Percentiles rank a stretch among this genome's conserved stretches.
Conservation (phyloP, 2,797 vertebrate genomes). For the Chiroxiphia lanceolata region DNA sequence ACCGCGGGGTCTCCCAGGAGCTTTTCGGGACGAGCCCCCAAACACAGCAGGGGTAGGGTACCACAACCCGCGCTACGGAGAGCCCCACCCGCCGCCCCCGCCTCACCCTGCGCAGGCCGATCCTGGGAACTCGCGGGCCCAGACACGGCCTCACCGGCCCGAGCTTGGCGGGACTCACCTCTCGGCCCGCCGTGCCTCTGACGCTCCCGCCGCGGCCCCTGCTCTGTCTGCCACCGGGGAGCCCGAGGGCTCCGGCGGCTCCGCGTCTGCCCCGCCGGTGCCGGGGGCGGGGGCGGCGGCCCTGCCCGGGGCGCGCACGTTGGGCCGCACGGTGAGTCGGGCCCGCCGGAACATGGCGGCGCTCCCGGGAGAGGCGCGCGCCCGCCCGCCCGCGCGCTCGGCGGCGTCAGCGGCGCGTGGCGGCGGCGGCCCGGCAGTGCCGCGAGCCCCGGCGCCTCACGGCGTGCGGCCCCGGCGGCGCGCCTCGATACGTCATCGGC, state of each 20-base stretch:
- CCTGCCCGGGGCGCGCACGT: neutral
- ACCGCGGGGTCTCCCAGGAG: rapidly evolving
- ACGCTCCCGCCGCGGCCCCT: neutral
- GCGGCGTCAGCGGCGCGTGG: neutral
- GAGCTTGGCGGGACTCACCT: neutral
- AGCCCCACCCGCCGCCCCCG: rapidly evolving
- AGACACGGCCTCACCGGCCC: rapidly evolving
- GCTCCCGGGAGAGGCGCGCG: neutral
- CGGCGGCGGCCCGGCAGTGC: no score
- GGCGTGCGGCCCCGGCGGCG: no score
- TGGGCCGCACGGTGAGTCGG: neutral
- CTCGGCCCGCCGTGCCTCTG: neutral
- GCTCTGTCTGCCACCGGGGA: neutral
- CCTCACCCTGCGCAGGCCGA: no score
- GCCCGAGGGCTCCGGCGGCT: neutral
- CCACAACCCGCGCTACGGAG: rapidly evolving
- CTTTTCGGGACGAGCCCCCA: no score
- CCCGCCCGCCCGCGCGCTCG: neutral
- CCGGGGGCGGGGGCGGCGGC: neutral
- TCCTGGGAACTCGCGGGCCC: no score
- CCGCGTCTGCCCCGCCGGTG: neutral
- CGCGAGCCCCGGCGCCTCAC: no score
- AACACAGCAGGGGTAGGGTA: rapidly evolving
- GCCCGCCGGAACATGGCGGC: neutral
- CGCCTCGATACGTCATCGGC: neutral